A percentile compares a stretch with the other conserved stretches of the same genome.
These are phyloP conservation scores for Drosophila simulans DNA, from an alignment of 1,140 invertebrate species.

Conservation along the genomic window DNA sequence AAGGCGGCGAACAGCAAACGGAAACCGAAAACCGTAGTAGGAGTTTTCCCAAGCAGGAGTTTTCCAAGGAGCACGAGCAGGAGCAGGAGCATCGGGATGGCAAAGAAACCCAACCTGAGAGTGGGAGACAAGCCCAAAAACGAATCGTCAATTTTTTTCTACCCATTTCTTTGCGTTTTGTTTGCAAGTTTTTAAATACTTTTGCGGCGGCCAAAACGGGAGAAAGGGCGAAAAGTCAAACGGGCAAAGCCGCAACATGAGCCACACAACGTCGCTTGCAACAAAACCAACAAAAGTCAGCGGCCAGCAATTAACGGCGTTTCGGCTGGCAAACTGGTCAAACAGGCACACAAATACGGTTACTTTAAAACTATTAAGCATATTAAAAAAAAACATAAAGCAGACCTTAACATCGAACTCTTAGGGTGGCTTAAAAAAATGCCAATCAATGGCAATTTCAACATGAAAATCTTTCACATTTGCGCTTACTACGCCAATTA, in stretches of 20 bases:
- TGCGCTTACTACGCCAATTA: not conserved
- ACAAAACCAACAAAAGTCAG: conserved; percentile 19
- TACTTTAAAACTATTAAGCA: not conserved
- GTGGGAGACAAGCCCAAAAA: conserved; percentile 10
- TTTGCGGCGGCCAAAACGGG: conserved; percentile 34
- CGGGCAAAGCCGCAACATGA: conserved; percentile 42
- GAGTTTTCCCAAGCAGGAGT: conserved; percentile 4
- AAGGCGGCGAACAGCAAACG: conserved; percentile 23
- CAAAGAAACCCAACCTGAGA: conserved; percentile 3
- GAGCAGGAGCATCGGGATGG: conserved; percentile 12
- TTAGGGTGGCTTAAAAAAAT: too few species aligned
- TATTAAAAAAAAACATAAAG: not conserved
- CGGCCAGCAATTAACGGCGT: conserved; percentile 28
- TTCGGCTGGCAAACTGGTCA: conserved; percentile 44
- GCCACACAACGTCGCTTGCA: conserved; percentile 23
- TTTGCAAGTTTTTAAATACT: conserved; percentile 77
- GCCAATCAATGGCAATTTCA: not conserved
- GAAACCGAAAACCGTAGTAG: conserved; percentile 31
- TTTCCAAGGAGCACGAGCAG: conserved; percentile 5
- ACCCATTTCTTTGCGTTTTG: conserved; percentile 20
- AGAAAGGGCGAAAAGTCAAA: not conserved
- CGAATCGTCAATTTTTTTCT: conserved; percentile 42
- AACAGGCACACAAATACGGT: not conserved
- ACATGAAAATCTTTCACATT: not conserved
- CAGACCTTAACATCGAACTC: too few species aligned